Conservation (phyloP, 2,888 invertebrate genomes). For the Miltochrista miniata region DNA sequence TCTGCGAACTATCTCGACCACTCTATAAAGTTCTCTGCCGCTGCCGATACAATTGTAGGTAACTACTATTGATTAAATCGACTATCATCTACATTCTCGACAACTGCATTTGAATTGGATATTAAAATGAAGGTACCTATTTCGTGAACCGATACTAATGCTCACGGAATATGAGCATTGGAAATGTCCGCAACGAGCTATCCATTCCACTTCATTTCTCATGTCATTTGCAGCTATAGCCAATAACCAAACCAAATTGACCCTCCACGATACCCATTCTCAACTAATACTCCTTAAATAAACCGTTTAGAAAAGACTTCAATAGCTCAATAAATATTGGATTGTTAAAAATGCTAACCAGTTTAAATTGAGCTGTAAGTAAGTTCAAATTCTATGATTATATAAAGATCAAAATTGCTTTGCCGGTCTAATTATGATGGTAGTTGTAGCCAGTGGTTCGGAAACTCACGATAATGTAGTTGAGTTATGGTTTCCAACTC, state of each 20-base stretch:
- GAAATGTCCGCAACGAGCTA: slow-evolving; percentile 44
- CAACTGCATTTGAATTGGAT: neutral
- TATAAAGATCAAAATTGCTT: slow-evolving; percentile 21
- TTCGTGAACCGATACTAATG: slow-evolving; percentile 35
- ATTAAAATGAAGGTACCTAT: neutral
- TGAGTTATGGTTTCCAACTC: slow-evolving; percentile 62
- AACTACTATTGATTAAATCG: neutral
- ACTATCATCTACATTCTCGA: neutral
- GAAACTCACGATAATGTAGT: slow-evolving; percentile 70
- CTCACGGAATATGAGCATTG: slow-evolving; percentile 39
- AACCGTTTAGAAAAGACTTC: slow-evolving; percentile 26
- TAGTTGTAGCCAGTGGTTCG: slow-evolving; percentile 55
- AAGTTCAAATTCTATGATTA: slow-evolving; percentile 23
- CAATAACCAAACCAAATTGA: slow-evolving; percentile 42
- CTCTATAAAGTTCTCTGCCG: too few species aligned
- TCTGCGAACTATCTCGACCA: too few species aligned
- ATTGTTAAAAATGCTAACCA: slow-evolving; percentile 37
- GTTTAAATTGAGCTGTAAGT: slow-evolving; percentile 34
- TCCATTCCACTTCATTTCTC: slow-evolving; percentile 64
- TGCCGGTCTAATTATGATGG: slow-evolving; percentile 49
- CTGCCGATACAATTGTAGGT: too few species aligned
- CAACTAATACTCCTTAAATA: slow-evolving; percentile 20
- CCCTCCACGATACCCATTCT: slow-evolving; percentile 25
- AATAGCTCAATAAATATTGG: slow-evolving; percentile 46
- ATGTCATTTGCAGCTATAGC: slow-evolving; percentile 56